Base-by-base conservation (phyloP, 1,140 invertebrate genomes). In the Hyphantria cunea region DNA sequence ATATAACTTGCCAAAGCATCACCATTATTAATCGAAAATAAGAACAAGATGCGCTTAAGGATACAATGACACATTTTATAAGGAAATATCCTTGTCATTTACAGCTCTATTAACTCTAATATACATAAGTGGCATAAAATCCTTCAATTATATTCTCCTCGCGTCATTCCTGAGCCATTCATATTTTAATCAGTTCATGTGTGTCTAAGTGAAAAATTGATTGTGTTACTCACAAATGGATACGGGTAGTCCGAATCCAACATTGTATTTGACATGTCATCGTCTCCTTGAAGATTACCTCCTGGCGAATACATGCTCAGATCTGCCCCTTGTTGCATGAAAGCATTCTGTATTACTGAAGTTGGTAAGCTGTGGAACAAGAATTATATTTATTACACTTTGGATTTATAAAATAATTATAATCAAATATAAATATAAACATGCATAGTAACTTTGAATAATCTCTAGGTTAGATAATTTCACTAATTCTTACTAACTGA, bases 251-350 rank as follows among this genome's bases (percentile, higher is more conserved):
- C 86, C 6, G 54, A 62, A 42, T 87, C 86, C 54, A 86, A 66
- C 74, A 86, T 86, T 6, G 79, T 79, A 50, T 75, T 83, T 17
- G 84, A 86, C 72, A 89, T 78, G 13, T 90, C 87, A 49, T 90
- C 87, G 34, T 90, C 87, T 0, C 58, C 70, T 17, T 87, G 83
- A 5, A 87, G 67, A 53, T 77, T 86, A 54, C 80, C 72, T 6
- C 81, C 81, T 3, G 85, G 83, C 0, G 85, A 90, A 63, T 89
- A 89, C 69, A 90, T 73, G 68, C 83, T 86, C 11, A 89, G 67
- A 49, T 91, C 89, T 6, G 83, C 81, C 0, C 86, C 86, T 76
- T 89, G 82, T 67, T 91, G 90, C 78, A 91, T 82, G 41, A 91
- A 69, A 0, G 87, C 89, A 32, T 64, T 89, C 68, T 91, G 89